Base-by-base conservation (phyloP, 2,113 vertebrate species). In the Nothobranchius kuhntae region DNA sequence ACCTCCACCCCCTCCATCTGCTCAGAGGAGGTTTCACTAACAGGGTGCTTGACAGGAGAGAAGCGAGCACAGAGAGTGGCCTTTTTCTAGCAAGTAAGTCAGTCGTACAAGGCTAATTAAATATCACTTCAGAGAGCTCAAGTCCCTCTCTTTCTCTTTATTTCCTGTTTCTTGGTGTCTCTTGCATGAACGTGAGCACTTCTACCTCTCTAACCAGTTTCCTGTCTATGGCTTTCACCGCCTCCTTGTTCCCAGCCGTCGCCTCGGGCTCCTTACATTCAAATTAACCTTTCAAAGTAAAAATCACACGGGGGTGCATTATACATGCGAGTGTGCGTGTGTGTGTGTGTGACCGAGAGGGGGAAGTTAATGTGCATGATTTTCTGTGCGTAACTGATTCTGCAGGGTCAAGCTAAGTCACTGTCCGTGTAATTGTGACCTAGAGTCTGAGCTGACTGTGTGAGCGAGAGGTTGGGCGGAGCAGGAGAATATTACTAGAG, bases 251-350 rank as follows among this genome's bases (percentile, higher is more conserved):
- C 35, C 78, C 55, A 73, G 78, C 78, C 68, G 73, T 66, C 9
- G 81, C 82, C 85, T 77, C 71, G 77, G 78, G 83, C 82, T 79
- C 56, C 79, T 83, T 78, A 82, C 84, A 83, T 83, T 78, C 71
- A 91, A 90, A 90, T 91, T 89, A 91, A 91, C 89, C 89, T 91
- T 90, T 88, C 77, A 71, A 74, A 81, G 73, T 81, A 84, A 86
- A 89, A 90, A 87, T 85, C 76, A 85, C 86, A 89, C 77, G 75
- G 56, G 80, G 75, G 78, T 83, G 61, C 38, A 57, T 42, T 64
- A 75, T 53, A 40, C 61, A 47, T 42, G 52, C 38, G 62, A 26
- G 68, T 61, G 61, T 65, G 68, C 53, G 67, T 63, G 60, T 59
- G 40, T 47, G 45, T 50, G 53, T 42, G 36, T 53, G 45, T 50